Percentiles rank a stretch among this genome's conserved stretches.
Evolutionary conservation across 2,113 vertebrate species (phyloP).

Genomic region (Heliornis fulica): DNA sequence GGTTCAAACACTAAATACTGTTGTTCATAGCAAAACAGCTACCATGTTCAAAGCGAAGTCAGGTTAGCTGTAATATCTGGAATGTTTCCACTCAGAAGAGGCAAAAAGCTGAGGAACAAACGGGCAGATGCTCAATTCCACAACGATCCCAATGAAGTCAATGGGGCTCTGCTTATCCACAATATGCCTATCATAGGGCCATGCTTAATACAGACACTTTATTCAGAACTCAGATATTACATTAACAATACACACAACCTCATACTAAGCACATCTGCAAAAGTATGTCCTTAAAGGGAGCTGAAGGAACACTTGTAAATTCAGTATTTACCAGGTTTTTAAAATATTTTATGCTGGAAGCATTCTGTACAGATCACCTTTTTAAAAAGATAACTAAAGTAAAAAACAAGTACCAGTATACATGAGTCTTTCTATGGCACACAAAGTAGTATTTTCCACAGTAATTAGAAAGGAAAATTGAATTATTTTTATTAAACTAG

Average conservation of each 20-base stretch:
- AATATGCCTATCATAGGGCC: fast-evolving
- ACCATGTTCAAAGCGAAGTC: background rate
- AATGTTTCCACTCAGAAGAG: background rate
- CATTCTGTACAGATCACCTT: background rate
- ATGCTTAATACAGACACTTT: background rate
- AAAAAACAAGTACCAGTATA: background rate
- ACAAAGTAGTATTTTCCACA: background rate
- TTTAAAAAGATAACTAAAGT: background rate
- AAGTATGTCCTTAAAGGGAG: background rate
- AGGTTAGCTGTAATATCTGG: background rate
- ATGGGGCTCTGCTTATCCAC: background rate
- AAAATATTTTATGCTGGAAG: background rate
- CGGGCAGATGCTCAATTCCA: background rate
- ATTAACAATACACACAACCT: background rate
- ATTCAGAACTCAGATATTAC: background rate
- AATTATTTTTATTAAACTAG: background rate
- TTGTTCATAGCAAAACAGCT: background rate
- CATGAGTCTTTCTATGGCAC: background rate
- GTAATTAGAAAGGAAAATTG: background rate
- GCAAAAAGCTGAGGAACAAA: background rate
- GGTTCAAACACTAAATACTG: background rate
- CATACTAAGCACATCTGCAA: background rate
- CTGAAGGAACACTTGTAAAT: background rate
- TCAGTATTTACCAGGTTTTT: background rate
- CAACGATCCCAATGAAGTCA: constrained; percentile 53